Evolutionary conservation across 2,888 invertebrate species (phyloP).

Genomic region (Polymixis flavicincta): DNA sequence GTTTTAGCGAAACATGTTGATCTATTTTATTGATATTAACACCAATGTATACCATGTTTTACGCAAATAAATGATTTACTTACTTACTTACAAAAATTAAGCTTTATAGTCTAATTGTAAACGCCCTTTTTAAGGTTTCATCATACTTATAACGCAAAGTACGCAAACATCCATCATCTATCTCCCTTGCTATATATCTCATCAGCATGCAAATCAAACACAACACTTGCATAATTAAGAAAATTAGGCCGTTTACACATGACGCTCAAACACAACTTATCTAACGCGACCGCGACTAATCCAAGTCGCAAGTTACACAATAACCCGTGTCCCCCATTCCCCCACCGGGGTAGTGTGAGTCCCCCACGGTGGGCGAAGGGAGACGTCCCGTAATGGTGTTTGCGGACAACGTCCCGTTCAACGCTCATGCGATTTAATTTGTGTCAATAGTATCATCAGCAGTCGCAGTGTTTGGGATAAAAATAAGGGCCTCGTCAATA

Average conservation of each 20-base stretch:
- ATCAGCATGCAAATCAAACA: constrained; percentile 44
- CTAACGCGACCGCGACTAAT: constrained; percentile 45
- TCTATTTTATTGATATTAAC: too few relatives aligned
- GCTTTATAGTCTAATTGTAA: background rate
- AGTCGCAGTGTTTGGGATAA: constrained; percentile 58
- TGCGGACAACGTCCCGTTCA: constrained; percentile 69
- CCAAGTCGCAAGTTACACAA: constrained; percentile 58
- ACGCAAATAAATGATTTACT: too few relatives aligned
- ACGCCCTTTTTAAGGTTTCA: background rate
- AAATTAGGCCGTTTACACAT: constrained; percentile 42
- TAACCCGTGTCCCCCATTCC: constrained; percentile 17
- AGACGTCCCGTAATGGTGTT: constrained; percentile 71
- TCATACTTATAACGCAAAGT: background rate
- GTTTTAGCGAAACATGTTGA: too few relatives aligned
- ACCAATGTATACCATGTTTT: too few relatives aligned
- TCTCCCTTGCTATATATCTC: constrained; percentile 18
- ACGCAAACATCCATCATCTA: too few relatives aligned
- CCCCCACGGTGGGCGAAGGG: background rate
- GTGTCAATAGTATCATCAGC: constrained; percentile 65
- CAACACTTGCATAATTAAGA: constrained; percentile 53
- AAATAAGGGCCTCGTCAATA: constrained; percentile 47
- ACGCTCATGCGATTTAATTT: constrained; percentile 71
- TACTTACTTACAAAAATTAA: too few relatives aligned
- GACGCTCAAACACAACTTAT: constrained; percentile 53
- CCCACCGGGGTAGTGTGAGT: background rate